These are phyloP conservation scores for Hippoglossus stenolepis DNA, from an alignment of 2,113 vertebrate genomes.

Conservation along the genomic window DNA sequence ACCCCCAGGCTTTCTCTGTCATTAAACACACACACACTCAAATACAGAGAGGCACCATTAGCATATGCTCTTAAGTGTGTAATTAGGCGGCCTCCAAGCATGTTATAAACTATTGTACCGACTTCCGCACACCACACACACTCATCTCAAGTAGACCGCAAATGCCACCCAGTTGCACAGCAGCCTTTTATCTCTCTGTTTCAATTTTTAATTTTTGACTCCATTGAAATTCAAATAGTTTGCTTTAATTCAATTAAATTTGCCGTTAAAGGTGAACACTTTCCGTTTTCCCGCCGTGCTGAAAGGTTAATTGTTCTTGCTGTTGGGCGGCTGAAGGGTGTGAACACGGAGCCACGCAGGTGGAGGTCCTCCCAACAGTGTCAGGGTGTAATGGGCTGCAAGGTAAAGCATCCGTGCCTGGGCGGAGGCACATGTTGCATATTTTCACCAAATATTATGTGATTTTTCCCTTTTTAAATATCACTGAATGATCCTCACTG, in stretches of 20 bases:
- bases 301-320: constrained; percentile 62
- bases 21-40: constrained; percentile 69
- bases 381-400: constrained; percentile 60
- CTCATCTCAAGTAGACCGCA: constrained; percentile 60
- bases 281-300: constrained; percentile 5
- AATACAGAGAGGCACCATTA: constrained; percentile 64
- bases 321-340: constrained; percentile 9
- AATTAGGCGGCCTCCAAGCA: constrained; percentile 76
- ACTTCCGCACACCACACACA: constrained; percentile 57
- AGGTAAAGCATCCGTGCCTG: constrained; percentile 34
- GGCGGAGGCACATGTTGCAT: constrained; percentile 30
- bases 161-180: constrained; percentile 49
- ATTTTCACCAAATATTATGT: constrained; percentile 45
- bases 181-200: constrained; percentile 46
- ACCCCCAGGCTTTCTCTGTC: constrained; percentile 59
- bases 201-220: constrained; percentile 27
- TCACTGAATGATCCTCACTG: not conserved
- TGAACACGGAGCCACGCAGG: constrained; percentile 27
- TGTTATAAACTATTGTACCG: constrained; percentile 68
- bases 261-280: constrained; percentile 24
- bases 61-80: constrained; percentile 75
- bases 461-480: constrained; percentile 28
- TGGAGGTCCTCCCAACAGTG: constrained; percentile 23
- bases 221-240: constrained; percentile 30
- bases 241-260: constrained; percentile 57